Base-by-base conservation (phyloP, 2,797 vertebrate species). In the Melanotaenia boesemani region DNA sequence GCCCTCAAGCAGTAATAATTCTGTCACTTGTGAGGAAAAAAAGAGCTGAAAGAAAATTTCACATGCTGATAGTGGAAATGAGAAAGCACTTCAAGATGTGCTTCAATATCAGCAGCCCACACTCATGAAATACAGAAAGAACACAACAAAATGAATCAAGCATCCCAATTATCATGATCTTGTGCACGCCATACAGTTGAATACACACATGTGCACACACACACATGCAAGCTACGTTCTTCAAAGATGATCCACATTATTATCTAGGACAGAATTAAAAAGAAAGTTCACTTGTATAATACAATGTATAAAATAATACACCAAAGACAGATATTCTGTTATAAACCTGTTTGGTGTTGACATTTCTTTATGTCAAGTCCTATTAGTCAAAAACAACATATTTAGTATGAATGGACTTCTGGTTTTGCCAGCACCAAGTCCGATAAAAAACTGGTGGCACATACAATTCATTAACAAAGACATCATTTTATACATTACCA, bases 1-100 rank as follows among this genome's bases (percentile, higher is more conserved):
- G 57, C 75, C 71, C 67, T 72, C 26, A n/a, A 69, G 76, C 76
- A 13, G 58, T 44, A 74, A 64, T 76, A 57, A 65, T 74, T 65
- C 62, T 77, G 46, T 76, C 11, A 68, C 66, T 74, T 63, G 37
- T 66, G 50, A 44, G 44, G 6, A 54, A 60, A 78, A 63, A 70
- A 61, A 65, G 61, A 70, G 55, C 54, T 3, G 11, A 16, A 54
- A 28, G 52, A 56, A 59, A 70, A 72, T 70, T 82, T 85, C 72
- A 52, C 76, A 70, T 44, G 52, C 70, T 70, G 66, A 76, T 77
- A 63, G 55, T 50, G 75, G 46, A 80, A 68, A 69, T 59, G 74
- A 79, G 64, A 63, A 83, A 80, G 59, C 0, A 34, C 77, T 79
- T 57, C 59, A 54, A 77, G 78, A 84, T 80, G 22, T 66, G 26